Percentiles rank a stretch among this genome's conserved stretches.
phyloP scores from a whole-genome alignment of 2,113 vertebrate species.

The Labeo rohita region DNA sequence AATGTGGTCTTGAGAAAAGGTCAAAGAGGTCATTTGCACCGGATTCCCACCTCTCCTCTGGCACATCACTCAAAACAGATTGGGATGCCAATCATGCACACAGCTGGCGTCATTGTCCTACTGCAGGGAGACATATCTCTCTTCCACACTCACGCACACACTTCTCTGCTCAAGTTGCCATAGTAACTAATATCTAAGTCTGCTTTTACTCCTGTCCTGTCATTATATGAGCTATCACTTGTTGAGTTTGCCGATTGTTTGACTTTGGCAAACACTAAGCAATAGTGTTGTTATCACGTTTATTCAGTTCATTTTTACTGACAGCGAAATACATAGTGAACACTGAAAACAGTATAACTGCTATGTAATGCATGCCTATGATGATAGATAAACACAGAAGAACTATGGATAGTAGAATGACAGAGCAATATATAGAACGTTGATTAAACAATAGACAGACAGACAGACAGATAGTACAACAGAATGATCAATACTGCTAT shows the following conservation, averaged over 20 bases:
- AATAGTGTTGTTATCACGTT: constrained; percentile 36
- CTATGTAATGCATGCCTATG: background rate
- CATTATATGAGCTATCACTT: constrained; percentile 41
- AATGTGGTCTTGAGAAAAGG: constrained; percentile 31
- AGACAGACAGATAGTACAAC: too few species aligned
- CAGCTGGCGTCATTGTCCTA: constrained; percentile 49
- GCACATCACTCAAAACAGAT: constrained; percentile 60
- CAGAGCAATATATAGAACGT: too few species aligned
- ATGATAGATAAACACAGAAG: too few species aligned
- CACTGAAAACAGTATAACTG: constrained; percentile 12
- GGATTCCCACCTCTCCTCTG: constrained; percentile 47
- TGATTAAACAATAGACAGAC: too few species aligned
- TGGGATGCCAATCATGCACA: constrained; percentile 58
- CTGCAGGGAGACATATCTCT: constrained; percentile 30
- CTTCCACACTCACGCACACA: constrained; percentile 33
- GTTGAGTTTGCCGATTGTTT: constrained; percentile 51
- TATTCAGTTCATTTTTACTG: constrained; percentile 44
- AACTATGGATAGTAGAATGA: too few species aligned
- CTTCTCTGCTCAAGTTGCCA: constrained; percentile 50
- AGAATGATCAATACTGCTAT: too few species aligned
- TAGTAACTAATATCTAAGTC: constrained; percentile 58
- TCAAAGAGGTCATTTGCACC: constrained; percentile 43
- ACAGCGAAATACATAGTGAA: background rate
- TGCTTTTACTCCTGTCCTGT: constrained; percentile 38
- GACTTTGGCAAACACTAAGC: constrained; percentile 49